Evolutionary conservation across 1,140 invertebrate genomes (phyloP).

Genomic region (Drosophila takahashii): DNA sequence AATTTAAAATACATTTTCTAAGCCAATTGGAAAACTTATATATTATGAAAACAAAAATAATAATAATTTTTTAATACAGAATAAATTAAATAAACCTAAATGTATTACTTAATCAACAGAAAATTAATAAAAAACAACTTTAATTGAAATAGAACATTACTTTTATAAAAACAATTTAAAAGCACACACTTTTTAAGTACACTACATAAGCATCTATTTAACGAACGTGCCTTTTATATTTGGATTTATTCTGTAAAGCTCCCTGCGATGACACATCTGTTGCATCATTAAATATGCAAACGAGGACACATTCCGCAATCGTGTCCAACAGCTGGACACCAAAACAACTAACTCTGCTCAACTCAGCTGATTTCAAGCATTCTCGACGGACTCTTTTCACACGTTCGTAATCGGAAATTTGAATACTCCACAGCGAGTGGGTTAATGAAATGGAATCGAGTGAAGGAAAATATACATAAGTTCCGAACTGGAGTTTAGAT

Average conservation of each 20-base stretch:
- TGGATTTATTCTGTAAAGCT: slow-evolving; percentile 11
- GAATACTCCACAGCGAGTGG: slow-evolving; percentile 26
- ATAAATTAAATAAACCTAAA: no score
- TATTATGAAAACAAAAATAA: no score
- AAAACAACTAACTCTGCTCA: slow-evolving; percentile 15
- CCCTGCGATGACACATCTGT: slow-evolving; percentile 3
- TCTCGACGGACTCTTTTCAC: slow-evolving; percentile 43
- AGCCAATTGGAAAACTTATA: no score
- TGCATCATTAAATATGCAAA: slow-evolving; percentile 40
- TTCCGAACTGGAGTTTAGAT: not conserved
- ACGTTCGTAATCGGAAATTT: slow-evolving; percentile 64
- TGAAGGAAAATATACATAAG: not conserved
- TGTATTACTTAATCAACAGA: no score
- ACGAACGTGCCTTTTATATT: slow-evolving; percentile 1
- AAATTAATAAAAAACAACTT: no score
- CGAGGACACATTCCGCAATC: slow-evolving; percentile 25
- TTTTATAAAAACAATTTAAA: no score
- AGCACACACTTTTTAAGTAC: not conserved
- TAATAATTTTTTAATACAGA: no score
- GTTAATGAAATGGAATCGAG: slow-evolving; percentile 47
- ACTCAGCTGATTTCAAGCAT: slow-evolving; percentile 53
- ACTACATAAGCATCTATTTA: slow-evolving; percentile 16
- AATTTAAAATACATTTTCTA: no score
- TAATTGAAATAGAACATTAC: no score
- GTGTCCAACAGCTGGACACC: slow-evolving; percentile 26